These are phyloP conservation scores for Numida meleagris DNA, from an alignment of 2,113 vertebrate genomes.

Conservation along the genomic window DNA sequence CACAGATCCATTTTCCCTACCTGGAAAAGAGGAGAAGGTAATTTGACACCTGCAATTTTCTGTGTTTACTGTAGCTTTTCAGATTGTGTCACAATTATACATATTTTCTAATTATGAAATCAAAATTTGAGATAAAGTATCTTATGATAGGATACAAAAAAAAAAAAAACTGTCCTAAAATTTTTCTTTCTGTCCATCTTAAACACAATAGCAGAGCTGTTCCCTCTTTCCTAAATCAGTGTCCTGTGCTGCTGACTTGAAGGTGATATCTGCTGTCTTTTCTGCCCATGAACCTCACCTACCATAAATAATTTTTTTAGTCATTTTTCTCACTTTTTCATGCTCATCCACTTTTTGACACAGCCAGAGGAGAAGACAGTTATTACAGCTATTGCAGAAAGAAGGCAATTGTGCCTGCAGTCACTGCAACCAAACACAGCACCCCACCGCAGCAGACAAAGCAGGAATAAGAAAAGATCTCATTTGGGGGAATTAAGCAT, in stretches of 20 bases:
- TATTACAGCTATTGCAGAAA: not conserved
- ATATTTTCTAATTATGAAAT: conserved; percentile 36
- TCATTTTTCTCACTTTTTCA: conserved; percentile 48
- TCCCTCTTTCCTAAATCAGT: conserved; percentile 8
- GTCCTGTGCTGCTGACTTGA: not conserved
- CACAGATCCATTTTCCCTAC: not conserved
- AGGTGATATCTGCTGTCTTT: conserved; percentile 29
- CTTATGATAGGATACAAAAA: not conserved
- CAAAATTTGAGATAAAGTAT: not conserved
- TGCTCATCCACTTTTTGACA: conserved; percentile 8
- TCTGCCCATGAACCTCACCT: not conserved
- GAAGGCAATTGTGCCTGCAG: not conserved
- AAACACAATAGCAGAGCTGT: conserved; percentile 22
- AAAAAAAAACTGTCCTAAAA: too few relatives aligned
- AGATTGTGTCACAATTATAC: not conserved
- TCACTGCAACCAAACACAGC: not conserved
- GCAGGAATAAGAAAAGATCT: not conserved
- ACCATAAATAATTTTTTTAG: conserved; percentile 27
- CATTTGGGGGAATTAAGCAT: not conserved
- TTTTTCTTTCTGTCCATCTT: not conserved
- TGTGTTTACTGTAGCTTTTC: conserved; percentile 9
- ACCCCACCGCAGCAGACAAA: not conserved
- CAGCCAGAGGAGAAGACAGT: not conserved
- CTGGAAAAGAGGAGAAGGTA: not conserved
- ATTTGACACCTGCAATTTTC: not conserved